Evolutionary conservation across 2,888 invertebrate species (phyloP).

Genomic region (Eumerus sabulonum): DNA sequence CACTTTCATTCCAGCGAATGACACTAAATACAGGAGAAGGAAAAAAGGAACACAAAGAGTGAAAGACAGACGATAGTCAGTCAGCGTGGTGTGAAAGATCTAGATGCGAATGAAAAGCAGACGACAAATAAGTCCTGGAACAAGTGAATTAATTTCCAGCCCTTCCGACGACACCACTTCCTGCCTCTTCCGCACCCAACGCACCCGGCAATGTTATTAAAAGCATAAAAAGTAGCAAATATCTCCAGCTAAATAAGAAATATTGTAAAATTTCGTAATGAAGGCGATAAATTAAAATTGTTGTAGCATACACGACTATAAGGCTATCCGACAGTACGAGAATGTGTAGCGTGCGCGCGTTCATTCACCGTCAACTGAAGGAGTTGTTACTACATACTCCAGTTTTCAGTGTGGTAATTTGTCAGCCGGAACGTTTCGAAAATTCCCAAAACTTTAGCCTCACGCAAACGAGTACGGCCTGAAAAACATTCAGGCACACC

Average conservation of each 20-base stretch:
- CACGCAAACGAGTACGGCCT: background rate
- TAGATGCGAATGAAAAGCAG: background rate
- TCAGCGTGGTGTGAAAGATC: constrained; percentile 26
- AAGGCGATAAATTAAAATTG: constrained; percentile 54
- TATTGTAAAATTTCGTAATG: constrained; percentile 59
- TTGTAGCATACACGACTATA: background rate
- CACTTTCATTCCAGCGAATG: constrained; percentile 9
- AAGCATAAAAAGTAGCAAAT: constrained; percentile 7
- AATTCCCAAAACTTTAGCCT: constrained; percentile 2
- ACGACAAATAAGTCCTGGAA: constrained; percentile 39
- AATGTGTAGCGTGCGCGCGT: constrained; percentile 28
- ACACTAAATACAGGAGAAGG: constrained; percentile 47
- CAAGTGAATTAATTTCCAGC: constrained; percentile 60
- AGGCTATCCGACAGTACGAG: background rate
- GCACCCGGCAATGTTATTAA: constrained; percentile 40
- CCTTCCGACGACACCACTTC: too few relatives aligned
- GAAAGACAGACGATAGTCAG: constrained; percentile 46
- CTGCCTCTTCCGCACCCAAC: background rate
- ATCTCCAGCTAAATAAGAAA: constrained; percentile 28
- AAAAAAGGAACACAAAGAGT: constrained; percentile 13
- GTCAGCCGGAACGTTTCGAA: constrained; percentile 25
- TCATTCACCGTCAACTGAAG: constrained; percentile 3
- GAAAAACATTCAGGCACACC: too few relatives aligned
- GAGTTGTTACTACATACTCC: background rate
- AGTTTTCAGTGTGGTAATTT: constrained; percentile 18